Evolutionary conservation across 2,797 vertebrate genomes (phyloP).

Genomic region (Mionectes olivaceus): DNA sequence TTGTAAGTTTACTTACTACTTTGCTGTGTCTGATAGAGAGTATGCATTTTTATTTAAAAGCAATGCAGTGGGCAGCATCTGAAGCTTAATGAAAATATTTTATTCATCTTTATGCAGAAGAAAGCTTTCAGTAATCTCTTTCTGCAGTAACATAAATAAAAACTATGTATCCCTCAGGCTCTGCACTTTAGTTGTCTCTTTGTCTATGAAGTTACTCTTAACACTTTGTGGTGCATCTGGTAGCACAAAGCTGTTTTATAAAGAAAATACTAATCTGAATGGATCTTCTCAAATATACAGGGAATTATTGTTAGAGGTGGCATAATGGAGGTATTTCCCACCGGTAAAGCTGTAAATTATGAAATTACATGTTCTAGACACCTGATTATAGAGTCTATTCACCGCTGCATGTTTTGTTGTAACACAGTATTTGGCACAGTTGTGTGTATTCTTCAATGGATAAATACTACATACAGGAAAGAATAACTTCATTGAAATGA

Average conservation of each 20-base stretch:
- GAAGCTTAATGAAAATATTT: constrained; percentile 67
- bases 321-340: not conserved
- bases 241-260: not conserved
- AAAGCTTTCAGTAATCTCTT: constrained; percentile 54
- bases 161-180: constrained; percentile 55
- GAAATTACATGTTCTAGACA: not conserved
- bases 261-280: not conserved
- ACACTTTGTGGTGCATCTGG: not conserved
- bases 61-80: constrained; percentile 66
- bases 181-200: constrained; percentile 51
- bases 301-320: not conserved
- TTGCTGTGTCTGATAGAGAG: constrained; percentile 68
- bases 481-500: not conserved
- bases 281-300: not conserved
- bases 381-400: not conserved
- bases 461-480: not conserved
- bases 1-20: constrained; percentile 64
- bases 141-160: constrained; percentile 70
- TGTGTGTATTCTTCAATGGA: constrained; percentile 2
- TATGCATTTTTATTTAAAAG: constrained; percentile 76
- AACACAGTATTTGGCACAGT: constrained; percentile 17
- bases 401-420: constrained; percentile 8
- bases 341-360: not conserved
- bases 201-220: constrained; percentile 51
- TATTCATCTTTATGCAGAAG: constrained; percentile 51